Evolutionary conservation across 2,113 vertebrate species (phyloP), one percentile per base, ranked within the genome.

Genomic region (Takifugu bimaculatus): DNA sequence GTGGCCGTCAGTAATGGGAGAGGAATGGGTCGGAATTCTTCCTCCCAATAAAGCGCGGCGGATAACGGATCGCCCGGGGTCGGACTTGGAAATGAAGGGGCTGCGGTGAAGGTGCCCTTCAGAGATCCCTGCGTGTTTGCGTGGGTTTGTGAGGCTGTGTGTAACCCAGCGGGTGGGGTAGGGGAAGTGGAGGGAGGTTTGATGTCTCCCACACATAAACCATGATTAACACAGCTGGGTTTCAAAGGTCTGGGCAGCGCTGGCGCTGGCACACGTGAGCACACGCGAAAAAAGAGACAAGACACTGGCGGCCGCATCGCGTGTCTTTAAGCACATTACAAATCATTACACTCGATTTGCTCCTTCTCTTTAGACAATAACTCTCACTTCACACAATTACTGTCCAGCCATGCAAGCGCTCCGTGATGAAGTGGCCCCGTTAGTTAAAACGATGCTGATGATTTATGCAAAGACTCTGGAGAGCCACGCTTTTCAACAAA

Each of bases 151-250:
- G 42, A 32, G 60, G 42, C 43, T 55, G 59, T 59, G 48, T 20
- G 11, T 44, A 70, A 71, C 78, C 62, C 82, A 70, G 71, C 50
- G 57, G 82, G 82, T 60, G 75, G 79, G 69, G 63, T 62, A 62
- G 71, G 63, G 49, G 55, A 74, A 87, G 75, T 28, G 9, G 49
- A 60, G 80, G 80, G 77, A 81, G 71, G 79, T 79, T 87, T 87
- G 87, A 81, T 84, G 79, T 84, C 83, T 84, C 72, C 75, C 82
- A 78, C 82, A 79, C 78, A 80, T 81, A 85, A 83, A 81, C 84
- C 72, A 35, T 82, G 85, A 85, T 90, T 90, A 90, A 83, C 86
- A 81, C 87, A 83, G 85, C 74, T 75, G 81, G 84, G 73, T 76
- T 81, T 84, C 75, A 65, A 67, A 80, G 71, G 82, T 84, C 70